phyloP scores from a whole-genome alignment of 2,113 vertebrate genomes.

The Elanoides forficatus region DNA sequence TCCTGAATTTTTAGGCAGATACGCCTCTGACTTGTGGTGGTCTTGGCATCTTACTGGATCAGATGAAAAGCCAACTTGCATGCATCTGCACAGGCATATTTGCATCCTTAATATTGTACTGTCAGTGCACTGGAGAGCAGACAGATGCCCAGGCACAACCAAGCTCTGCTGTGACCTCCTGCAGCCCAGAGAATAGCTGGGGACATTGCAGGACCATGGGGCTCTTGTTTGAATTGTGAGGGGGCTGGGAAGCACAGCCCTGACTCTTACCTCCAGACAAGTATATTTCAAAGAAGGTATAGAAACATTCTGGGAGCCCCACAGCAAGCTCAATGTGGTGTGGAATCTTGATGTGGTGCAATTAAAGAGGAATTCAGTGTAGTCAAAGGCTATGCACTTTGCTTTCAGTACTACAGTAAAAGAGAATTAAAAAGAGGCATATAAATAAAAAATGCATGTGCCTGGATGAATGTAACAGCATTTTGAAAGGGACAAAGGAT shows the following conservation, averaged over 20 bases:
- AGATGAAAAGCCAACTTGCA: neutral
- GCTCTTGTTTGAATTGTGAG: fast-evolving
- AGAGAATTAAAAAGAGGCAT: neutral
- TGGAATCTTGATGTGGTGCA: neutral
- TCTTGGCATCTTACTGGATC: neutral
- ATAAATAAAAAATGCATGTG: neutral
- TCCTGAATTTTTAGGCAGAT: neutral
- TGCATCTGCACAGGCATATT: fast-evolving
- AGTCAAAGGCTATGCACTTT: neutral
- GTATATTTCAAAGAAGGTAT: neutral
- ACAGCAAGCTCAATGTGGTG: neutral
- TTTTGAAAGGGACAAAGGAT: constrained; percentile 40
- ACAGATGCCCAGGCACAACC: fast-evolving
- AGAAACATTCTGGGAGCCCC: neutral
- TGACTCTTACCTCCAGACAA: neutral
- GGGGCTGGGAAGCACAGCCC: neutral
- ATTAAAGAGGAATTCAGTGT: neutral
- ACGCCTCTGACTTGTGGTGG: fast-evolving
- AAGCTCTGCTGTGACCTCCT: neutral
- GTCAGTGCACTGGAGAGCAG: neutral
- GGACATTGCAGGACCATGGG: fast-evolving
- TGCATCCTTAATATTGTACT: neutral
- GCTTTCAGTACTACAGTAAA: neutral
- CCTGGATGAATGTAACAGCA: neutral
- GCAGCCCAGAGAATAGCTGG: neutral